A percentile compares a stretch with the other conserved stretches of the same genome.
Conservation (phyloP, 2,797 vertebrate species). For the Falco peregrinus region DNA sequence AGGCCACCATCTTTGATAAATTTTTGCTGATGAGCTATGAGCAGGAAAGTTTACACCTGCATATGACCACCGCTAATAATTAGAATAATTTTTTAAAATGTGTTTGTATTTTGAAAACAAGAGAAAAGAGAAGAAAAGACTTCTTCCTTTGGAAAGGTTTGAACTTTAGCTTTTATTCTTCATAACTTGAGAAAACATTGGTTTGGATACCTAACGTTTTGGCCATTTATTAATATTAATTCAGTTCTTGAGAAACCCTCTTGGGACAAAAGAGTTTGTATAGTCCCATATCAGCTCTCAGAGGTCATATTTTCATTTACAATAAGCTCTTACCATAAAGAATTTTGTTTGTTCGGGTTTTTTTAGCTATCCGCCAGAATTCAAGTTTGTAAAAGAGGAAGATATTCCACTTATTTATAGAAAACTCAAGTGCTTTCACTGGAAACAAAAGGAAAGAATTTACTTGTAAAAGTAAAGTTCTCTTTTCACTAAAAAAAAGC, state of each 20-base stretch:
- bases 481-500: neutral
- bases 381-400: neutral
- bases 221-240: neutral
- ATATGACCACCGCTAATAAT: neutral
- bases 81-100: neutral
- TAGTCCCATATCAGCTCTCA: neutral
- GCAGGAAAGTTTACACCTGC: neutral
- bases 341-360: neutral
- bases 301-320: neutral
- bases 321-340: neutral
- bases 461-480: neutral
- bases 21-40: neutral
- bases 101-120: neutral
- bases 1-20: neutral
- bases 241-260: neutral
- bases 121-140: neutral
- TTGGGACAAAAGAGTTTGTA: neutral
- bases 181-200: neutral
- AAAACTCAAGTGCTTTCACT: neutral
- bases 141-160: neutral
- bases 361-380: neutral
- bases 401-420: neutral
- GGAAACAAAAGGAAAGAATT: neutral
- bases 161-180: neutral
- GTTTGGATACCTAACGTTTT: neutral